Evolutionary conservation across 2,113 vertebrate species (phyloP).

Genomic region (Rhagologus leucostigma): DNA sequence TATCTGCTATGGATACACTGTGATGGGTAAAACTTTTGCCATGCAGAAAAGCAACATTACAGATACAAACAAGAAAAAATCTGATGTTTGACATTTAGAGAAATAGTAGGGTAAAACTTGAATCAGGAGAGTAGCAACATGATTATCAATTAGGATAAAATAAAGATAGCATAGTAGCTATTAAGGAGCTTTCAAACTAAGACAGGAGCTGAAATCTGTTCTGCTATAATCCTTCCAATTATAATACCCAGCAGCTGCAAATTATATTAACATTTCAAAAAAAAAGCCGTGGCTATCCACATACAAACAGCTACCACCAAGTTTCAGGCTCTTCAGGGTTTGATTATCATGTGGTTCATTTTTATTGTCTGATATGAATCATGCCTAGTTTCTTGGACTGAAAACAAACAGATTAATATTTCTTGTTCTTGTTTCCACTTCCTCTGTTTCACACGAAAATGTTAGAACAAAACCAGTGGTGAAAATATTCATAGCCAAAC

Average conservation of each 20-base stretch:
- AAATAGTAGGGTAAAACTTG: neutral
- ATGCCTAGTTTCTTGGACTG: neutral
- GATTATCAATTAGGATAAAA: neutral
- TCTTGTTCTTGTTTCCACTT: neutral
- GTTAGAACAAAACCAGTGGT: neutral
- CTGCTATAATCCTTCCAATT: neutral
- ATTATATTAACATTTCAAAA: neutral
- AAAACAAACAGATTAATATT: neutral
- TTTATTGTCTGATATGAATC: neutral
- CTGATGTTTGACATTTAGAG: slow-evolving; percentile 13
- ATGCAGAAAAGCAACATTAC: neutral
- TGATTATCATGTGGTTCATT: neutral
- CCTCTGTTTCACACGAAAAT: neutral
- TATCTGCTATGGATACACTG: neutral
- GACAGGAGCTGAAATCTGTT: neutral
- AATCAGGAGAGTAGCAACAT: neutral
- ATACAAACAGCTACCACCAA: neutral
- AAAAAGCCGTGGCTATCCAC: fast-evolving
- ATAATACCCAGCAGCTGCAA: neutral
- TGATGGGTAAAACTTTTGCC: neutral
- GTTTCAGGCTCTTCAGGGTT: neutral
- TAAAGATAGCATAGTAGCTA: neutral
- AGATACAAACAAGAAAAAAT: neutral
- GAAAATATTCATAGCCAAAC: neutral
- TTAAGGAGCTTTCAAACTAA: neutral